phyloP scores from a whole-genome alignment of 2,797 vertebrate genomes.

The Cyprinella venusta region DNA sequence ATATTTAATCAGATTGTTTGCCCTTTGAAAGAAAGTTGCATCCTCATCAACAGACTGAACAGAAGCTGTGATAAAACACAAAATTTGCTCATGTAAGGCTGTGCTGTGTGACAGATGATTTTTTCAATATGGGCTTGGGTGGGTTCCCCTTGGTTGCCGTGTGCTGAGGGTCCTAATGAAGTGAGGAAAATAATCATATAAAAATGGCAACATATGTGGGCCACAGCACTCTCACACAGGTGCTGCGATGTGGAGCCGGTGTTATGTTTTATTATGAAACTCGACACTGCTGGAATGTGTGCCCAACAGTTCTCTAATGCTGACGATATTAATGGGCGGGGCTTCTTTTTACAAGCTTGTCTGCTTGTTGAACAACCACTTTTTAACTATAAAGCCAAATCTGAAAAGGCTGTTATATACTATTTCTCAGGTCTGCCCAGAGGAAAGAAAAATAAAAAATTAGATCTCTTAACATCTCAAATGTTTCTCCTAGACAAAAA shows the following conservation, averaged over 20 bases:
- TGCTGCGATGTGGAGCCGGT: slow-evolving; percentile 28
- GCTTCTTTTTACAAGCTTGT: slow-evolving; percentile 39
- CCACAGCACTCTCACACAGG: background rate
- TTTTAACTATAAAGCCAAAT: slow-evolving; percentile 17
- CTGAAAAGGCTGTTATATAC: background rate
- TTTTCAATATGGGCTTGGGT: slow-evolving; percentile 10
- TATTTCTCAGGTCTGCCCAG: background rate
- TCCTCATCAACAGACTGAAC: background rate
- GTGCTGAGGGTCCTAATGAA: slow-evolving; percentile 50
- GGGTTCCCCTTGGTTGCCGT: slow-evolving; percentile 8
- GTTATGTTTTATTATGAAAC: slow-evolving; percentile 57
- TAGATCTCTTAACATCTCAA: background rate
- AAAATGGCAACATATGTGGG: slow-evolving; percentile 52
- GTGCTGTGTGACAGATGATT: background rate
- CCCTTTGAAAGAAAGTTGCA: background rate
- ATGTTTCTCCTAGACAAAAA: background rate
- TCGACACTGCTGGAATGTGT: slow-evolving; percentile 40
- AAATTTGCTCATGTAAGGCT: background rate
- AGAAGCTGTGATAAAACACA: background rate
- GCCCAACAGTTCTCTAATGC: slow-evolving; percentile 30
- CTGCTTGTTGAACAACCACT: slow-evolving; percentile 7
- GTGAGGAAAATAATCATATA: slow-evolving; percentile 50
- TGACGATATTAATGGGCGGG: slow-evolving; percentile 35
- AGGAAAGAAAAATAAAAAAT: background rate
- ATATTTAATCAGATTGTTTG: background rate